Evolutionary conservation across 2,797 vertebrate species (phyloP), one percentile per base, ranked within the genome.

Genomic region (Notolepis coatsorum): DNA sequence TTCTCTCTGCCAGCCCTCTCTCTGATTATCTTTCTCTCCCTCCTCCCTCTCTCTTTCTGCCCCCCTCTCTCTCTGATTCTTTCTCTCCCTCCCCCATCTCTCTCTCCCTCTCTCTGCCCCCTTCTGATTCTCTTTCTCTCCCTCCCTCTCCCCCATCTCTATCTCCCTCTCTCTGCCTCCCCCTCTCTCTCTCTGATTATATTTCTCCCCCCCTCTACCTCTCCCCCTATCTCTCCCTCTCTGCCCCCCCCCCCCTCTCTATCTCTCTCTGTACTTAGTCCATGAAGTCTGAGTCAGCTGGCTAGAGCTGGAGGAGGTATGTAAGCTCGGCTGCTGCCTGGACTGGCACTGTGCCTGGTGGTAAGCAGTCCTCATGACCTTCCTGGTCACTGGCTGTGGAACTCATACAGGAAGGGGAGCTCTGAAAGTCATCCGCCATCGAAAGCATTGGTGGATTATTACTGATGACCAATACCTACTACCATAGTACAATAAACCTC

Each of bases 391-490:
- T n/a, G 60, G 46, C 52, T 54, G 21, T 2, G 24, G 39, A 70
- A 77, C 59, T 65, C 77, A 65, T 41, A 56, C 57, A 74, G 67
- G 80, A 74, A 80, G 59, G 41, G 73, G 76, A 81, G 73, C 71
- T 71, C 31, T 75, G 66, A 77, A 64, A 45, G 30, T 55, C 28
- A 61, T 65, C 65, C 64, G 65, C 25, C 33, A 41, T 30, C 8
- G 25, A 8, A 27, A 58, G 33, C 7, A 5, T 37, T 56, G 53
- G 63, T 20, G 0, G 51, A 75, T 35, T 49, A 43, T 31, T 10
- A 25, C n/a, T n/a, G 39, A n/a, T 59, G 71, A 80, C 64, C 39
- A 54, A 48, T 52, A 67, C 28, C 1, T 1, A 39, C 25, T 63
- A 64, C 46, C 35, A 61, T 27, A 59, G 27, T 38, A 47, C 24